A percentile compares a stretch with the other conserved stretches of the same genome.
phyloP scores from a whole-genome alignment of 2,113 vertebrate species.

The Aramus guarauna region DNA sequence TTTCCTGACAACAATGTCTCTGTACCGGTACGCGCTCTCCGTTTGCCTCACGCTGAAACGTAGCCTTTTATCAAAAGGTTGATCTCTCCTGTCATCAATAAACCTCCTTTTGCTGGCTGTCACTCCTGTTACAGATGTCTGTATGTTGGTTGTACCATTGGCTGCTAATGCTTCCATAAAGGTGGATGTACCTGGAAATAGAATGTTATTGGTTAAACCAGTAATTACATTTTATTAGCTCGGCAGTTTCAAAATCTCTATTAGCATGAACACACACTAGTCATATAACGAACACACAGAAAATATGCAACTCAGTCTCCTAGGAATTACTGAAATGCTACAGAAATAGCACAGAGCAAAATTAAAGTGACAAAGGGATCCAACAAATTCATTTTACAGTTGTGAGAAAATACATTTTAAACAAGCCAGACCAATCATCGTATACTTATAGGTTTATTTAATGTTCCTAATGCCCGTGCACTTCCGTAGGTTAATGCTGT shows the following conservation, averaged over 20 bases:
- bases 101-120: conserved; percentile 85
- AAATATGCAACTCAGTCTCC: neutral
- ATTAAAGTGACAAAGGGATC: neutral
- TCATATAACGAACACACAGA: neutral
- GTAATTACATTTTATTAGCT: neutral
- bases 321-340: neutral
- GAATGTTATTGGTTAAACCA: neutral
- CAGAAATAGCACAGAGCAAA: neutral
- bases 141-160: conserved; percentile 79
- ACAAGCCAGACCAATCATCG: neutral
- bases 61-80: conserved; percentile 91
- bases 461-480: neutral
- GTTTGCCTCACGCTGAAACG: conserved; percentile 95
- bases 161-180: conserved; percentile 85
- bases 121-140: conserved; percentile 77
- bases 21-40: conserved; percentile 94
- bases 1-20: conserved; percentile 96
- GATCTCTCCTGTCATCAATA: conserved; percentile 85
- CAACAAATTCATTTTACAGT: neutral
- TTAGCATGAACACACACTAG: neutral
- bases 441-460: neutral
- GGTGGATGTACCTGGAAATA: conserved; percentile 77
- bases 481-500: neutral
- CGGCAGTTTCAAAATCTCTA: neutral
- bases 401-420: neutral